These are phyloP conservation scores for Pionites leucogaster DNA, from an alignment of 2,113 vertebrate genomes.

Conservation along the genomic window DNA sequence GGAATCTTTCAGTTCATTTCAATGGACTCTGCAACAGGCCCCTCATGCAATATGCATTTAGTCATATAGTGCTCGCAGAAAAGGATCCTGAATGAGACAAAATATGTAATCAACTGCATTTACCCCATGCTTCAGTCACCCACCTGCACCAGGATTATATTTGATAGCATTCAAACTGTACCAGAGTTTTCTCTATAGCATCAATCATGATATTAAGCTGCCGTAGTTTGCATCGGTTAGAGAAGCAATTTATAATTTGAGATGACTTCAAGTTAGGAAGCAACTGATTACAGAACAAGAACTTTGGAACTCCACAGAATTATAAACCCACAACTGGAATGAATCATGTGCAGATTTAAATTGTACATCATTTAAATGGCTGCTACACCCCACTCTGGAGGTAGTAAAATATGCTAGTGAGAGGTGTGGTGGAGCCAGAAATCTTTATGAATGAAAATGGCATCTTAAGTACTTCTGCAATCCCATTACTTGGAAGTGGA, in stretches of 20 bases:
- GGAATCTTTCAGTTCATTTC: conserved; percentile 17
- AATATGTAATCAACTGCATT: conserved; percentile 70
- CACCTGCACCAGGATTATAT: conserved; percentile 65
- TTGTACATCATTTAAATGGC: background rate
- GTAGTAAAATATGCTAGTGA: background rate
- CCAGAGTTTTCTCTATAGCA: conserved; percentile 62
- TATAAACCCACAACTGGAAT: background rate
- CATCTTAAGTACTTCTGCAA: background rate
- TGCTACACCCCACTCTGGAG: background rate
- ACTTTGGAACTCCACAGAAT: conserved; percentile 29
- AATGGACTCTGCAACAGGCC: conserved; percentile 40
- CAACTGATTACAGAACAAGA: conserved; percentile 38
- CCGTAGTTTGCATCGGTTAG: background rate
- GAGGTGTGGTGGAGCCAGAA: background rate
- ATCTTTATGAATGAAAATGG: background rate
- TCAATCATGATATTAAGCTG: conserved; percentile 55
- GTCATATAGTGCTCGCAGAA: conserved; percentile 48
- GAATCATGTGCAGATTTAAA: background rate
- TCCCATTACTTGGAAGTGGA: background rate
- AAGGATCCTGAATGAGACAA: conserved; percentile 68
- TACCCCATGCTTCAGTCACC: conserved; percentile 57
- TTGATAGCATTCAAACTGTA: conserved; percentile 41
- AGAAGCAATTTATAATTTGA: conserved; percentile 47
- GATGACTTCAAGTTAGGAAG: conserved; percentile 45
- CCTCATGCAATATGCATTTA: conserved; percentile 70